Evolutionary conservation across 2,797 vertebrate species (phyloP).

Genomic region (Holocentrus rufus): DNA sequence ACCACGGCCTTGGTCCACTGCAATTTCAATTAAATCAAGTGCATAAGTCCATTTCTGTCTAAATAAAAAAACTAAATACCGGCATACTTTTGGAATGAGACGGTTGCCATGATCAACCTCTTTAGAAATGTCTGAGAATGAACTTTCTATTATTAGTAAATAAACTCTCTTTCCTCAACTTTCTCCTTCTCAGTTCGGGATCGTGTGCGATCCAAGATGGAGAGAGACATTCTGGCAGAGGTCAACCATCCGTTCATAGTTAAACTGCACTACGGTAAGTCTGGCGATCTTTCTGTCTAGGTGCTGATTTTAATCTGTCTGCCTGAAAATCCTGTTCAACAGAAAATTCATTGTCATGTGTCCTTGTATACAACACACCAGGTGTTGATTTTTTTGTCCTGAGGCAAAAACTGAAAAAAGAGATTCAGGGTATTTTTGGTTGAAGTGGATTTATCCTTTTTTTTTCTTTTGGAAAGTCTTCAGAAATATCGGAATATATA

Average conservation of each 20-base stretch:
- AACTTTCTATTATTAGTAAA: constrained; percentile 11
- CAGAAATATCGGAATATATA: background rate
- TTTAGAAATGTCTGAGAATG: constrained; percentile 13
- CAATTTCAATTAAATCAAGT: constrained; percentile 39
- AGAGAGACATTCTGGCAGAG: constrained; percentile 96
- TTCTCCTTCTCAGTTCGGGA: constrained; percentile 85
- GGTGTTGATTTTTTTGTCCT: too few species aligned
- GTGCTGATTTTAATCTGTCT: constrained; percentile 1
- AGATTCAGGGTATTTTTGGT: background rate
- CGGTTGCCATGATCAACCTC: constrained; percentile 4
- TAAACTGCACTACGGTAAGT: constrained; percentile 95
- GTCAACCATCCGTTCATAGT: constrained; percentile 98
- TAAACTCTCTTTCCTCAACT: background rate
- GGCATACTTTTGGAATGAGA: background rate
- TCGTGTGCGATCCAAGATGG: constrained; percentile 95
- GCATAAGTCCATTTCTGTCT: constrained; percentile 26
- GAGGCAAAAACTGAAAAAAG: background rate
- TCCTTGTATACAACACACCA: background rate
- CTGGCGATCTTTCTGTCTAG: constrained; percentile 6
- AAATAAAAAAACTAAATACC: background rate
- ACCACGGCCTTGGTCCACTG: constrained; percentile 6
- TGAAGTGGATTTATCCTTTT: too few species aligned
- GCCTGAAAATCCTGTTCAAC: background rate
- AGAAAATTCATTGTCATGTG: background rate
- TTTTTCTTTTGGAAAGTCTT: background rate